These are phyloP conservation scores for Morbakka virulenta DNA, from an alignment of 30 jellyfish, hydroid and myxozoan species.

Conservation along the genomic window DNA sequence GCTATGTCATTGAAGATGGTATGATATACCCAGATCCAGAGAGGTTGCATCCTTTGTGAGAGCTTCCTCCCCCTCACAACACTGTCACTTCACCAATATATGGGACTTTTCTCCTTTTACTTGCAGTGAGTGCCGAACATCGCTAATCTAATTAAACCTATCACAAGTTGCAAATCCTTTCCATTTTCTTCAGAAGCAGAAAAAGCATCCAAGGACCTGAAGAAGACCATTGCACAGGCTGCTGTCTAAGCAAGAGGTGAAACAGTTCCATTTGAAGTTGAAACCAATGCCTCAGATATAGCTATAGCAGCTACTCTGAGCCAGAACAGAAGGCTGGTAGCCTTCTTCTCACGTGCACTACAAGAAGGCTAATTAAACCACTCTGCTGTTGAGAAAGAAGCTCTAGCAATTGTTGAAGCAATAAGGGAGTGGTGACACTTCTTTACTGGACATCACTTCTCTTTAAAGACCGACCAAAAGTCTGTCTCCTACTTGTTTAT, in stretches of 20 bases:
- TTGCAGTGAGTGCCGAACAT: not conserved
- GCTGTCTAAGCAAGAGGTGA: conserved; percentile 48
- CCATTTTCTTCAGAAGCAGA: conserved; percentile 18
- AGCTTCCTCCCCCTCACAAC: not conserved
- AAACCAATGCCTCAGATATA: conserved; percentile 81
- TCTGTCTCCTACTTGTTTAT: conserved; percentile 43
- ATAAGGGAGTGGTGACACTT: conserved; percentile 65
- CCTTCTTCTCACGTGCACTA: conserved; percentile 63
- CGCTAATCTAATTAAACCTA: conserved; percentile 18
- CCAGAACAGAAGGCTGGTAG: conserved; percentile 81
- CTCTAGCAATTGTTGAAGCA: conserved; percentile 67
- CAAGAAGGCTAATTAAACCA: conserved; percentile 42
- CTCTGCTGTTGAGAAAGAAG: conserved; percentile 74
- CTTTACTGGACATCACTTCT: conserved; percentile 60
- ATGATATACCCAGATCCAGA: conserved; percentile 8
- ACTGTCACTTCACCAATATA: not conserved
- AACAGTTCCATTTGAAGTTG: conserved; percentile 52
- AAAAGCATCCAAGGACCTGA: conserved; percentile 4
- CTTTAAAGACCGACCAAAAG: conserved; percentile 63
- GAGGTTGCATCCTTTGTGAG: not conserved
- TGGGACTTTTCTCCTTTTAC: conserved; percentile 6
- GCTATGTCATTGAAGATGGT: conserved; percentile 8
- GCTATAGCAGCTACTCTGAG: conserved; percentile 79
- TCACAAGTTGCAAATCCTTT: conserved; percentile 37
- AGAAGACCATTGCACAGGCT: conserved; percentile 5